Base-by-base conservation (phyloP, 2,888 invertebrate genomes). In the Pycnomerus fuliginosus region DNA sequence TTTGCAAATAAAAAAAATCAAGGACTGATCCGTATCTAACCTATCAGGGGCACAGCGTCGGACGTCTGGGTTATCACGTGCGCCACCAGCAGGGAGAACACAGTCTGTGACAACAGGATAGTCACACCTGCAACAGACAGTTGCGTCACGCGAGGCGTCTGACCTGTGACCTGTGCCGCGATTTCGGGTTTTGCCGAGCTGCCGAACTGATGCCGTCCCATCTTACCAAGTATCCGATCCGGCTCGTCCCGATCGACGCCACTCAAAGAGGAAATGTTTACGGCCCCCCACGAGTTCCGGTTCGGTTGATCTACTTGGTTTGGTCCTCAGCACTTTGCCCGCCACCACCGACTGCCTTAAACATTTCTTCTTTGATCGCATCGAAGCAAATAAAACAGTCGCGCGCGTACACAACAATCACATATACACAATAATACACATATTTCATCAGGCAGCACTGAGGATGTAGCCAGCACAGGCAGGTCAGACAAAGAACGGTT, bases 51-150 rank as follows among this genome's bases (percentile, higher is more conserved):
- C 78, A 98, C 90, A 74, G 97, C 96, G 80, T 97, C 97, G 76
- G 97, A 97, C 76, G 97, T 96, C 83, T 92, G 92, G 76, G 97
- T 97, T 82, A 97, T 92, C 77, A 95, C 92, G 82, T 97, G 94
- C 75, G 94, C 93, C 81, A 98, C 95, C 88, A 97, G 89, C 80
- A 96, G 87, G 76, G 96, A 90, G 84, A 98, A 97, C 80, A 97
- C 96, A 78, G 95, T 96, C 84, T 97, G 90, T 72, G 97, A 97
- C 80, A 98, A 90, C 78, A 96, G 89, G 79, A 96, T 95, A 79
- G 95, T 96, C 76, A 96, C 92, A 86, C 94, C 95, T 96, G 92
- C 75, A 89, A 89, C 86, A 81, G 80, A 79, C 78, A 80, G 74
- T n/a, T 65, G 69, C 64, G 67, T 69, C 69, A 70, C 69, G 67